Evolutionary conservation across 2,888 invertebrate genomes (phyloP), one percentile per base, ranked within the genome.

Genomic region (Gymnosoma rotundatum): DNA sequence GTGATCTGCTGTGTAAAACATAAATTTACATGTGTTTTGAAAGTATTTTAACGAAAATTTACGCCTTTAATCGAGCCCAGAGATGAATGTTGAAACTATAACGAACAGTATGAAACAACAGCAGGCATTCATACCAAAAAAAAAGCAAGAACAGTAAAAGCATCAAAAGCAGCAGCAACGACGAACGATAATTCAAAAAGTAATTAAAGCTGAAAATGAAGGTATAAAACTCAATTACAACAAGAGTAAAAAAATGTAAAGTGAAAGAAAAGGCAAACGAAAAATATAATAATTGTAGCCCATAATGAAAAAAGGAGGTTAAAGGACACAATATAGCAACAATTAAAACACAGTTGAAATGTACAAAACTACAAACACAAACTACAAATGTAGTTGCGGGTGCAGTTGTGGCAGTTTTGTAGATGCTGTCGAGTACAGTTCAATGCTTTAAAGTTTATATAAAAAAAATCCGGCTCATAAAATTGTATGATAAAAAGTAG

Each of bases 161-260:
- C 12, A 16, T n/a, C n/a, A n/a, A n/a, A n/a, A n/a, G 32, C 45
- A 38, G 50, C 32, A 45, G 14, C 10, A 38, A 60, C 45, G 9
- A 42, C 42, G 14, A 56, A 48, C 61, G 42, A 81, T 84, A 78
- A 81, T 74, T 84, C 70, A 78, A 78, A 84, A 84, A 78, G 81
- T 64, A 78, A 84, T 84, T 84, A 78, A 81, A 74, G 58, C 38
- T 67, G 69, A 42, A 73, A 56, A 42, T 60, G 42, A 52, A 18
- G 50, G 9, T 52, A 63, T 42, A 66, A 32, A 74, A 74, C 74
- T 64, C 61, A 72, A 80, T 76, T 76, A 79, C 79, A 73, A 38
- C n/a, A 45, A 56, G 50, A 36, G 8, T 48, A 12, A 12, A 42
- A 42, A 42, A 42, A 42, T 5, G 6, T 16, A 66, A 32, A 45